Evolutionary conservation across 2,797 vertebrate genomes (phyloP).

Genomic region (Protosalanx chinensis): DNA sequence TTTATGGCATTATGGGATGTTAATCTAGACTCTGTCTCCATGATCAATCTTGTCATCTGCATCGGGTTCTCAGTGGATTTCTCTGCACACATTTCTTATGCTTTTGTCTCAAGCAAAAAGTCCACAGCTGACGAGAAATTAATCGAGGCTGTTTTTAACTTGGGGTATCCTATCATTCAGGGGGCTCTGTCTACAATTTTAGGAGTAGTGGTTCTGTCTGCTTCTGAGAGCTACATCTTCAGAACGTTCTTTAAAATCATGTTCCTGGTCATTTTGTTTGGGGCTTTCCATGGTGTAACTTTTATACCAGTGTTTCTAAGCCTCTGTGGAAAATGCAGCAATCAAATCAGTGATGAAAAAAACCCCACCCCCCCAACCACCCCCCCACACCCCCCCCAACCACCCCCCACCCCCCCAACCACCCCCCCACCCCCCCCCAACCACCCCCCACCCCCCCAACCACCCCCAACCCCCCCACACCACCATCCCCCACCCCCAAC

Average conservation of each 20-base stretch:
- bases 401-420: no score
- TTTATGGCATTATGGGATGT: slow-evolving; percentile 76
- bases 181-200: slow-evolving; percentile 72
- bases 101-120: slow-evolving; percentile 65
- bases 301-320: slow-evolving; percentile 78
- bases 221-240: slow-evolving; percentile 69
- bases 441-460: no score
- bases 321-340: slow-evolving; percentile 54
- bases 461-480: no score
- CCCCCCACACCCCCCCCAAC: no score
- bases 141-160: slow-evolving; percentile 58
- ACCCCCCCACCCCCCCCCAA: no score
- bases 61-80: slow-evolving; percentile 80
- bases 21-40: slow-evolving; percentile 74
- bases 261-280: slow-evolving; percentile 74
- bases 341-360: slow-evolving; percentile 5
- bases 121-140: slow-evolving; percentile 52
- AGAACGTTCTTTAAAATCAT: slow-evolving; percentile 80
- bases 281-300: slow-evolving; percentile 64
- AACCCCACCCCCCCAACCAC: no score
- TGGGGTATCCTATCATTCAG: slow-evolving; percentile 75
- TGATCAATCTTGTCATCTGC: slow-evolving; percentile 78
- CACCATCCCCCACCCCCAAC: no score
- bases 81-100: slow-evolving; percentile 76
- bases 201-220: slow-evolving; percentile 66